phyloP scores from a whole-genome alignment of 2,888 invertebrate species.

The Busseola fusca region DNA sequence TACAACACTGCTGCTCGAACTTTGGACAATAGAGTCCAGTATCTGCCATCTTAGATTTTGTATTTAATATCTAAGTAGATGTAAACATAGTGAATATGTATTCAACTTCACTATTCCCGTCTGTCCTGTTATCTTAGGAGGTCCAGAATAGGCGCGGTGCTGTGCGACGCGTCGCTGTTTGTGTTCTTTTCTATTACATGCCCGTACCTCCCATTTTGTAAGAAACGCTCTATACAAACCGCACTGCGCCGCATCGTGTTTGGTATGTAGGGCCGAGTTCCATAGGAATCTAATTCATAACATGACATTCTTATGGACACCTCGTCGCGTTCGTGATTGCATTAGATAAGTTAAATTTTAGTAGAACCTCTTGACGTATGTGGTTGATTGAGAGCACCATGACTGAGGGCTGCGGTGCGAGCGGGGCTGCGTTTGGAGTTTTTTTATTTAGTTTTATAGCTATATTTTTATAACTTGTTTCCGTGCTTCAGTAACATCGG shows the following conservation, averaged over 20 bases:
- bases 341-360: slow-evolving; percentile 71
- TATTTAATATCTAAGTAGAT: slow-evolving; percentile 44
- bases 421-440: slow-evolving; percentile 73
- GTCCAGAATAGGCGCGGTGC: slow-evolving; percentile 12
- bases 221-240: slow-evolving; percentile 19
- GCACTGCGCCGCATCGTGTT: neutral
- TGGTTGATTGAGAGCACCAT: slow-evolving; percentile 70
- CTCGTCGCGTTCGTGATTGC: slow-evolving; percentile 63
- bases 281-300: slow-evolving; percentile 21
- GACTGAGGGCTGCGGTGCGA: slow-evolving; percentile 77
- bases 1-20: slow-evolving; percentile 27
- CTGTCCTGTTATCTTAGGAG: slow-evolving; percentile 31
- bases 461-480: slow-evolving; percentile 78
- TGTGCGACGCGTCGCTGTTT: neutral
- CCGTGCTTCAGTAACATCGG: slow-evolving; percentile 78
- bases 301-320: slow-evolving; percentile 42
- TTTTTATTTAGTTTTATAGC: slow-evolving; percentile 83
- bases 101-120: slow-evolving; percentile 36
- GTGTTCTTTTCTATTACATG: slow-evolving; percentile 9
- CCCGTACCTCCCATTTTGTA: slow-evolving; percentile 17
- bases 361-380: slow-evolving; percentile 63
- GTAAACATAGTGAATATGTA: slow-evolving; percentile 49
- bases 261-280: neutral
- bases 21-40: slow-evolving; percentile 31
- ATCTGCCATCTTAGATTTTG: slow-evolving; percentile 40